A percentile compares a stretch with the other conserved stretches of the same genome.
Evolutionary conservation across 2,113 vertebrate genomes (phyloP).

Genomic region (Motacilla tschutschensis): DNA sequence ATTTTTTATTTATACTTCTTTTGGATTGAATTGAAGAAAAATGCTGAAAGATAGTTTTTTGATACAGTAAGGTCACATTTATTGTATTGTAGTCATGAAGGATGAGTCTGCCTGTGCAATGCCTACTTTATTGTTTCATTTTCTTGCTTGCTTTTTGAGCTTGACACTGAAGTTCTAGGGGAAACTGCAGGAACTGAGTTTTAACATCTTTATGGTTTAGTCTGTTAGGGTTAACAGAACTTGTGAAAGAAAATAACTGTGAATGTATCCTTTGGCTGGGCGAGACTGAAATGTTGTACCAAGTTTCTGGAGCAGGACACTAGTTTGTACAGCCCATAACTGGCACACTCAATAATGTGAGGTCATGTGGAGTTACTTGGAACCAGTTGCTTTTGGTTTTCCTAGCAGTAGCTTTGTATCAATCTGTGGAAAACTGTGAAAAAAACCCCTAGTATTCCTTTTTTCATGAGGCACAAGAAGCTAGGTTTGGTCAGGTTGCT

Average conservation of each 20-base stretch:
- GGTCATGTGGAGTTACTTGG: not conserved
- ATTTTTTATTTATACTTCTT: not conserved
- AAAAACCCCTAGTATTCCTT: fast-evolving
- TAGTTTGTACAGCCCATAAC: not conserved
- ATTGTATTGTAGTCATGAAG: not conserved
- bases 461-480: not conserved
- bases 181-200: not conserved
- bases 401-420: not conserved
- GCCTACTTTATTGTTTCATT: not conserved
- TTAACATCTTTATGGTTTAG: not conserved
- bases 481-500: not conserved
- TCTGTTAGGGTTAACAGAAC: not conserved
- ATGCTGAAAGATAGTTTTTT: not conserved
- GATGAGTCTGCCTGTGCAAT: not conserved
- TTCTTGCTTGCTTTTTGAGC: not conserved
- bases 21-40: not conserved
- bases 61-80: not conserved
- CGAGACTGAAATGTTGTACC: not conserved
- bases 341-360: not conserved
- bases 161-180: not conserved
- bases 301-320: not conserved
- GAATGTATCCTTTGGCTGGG: not conserved
- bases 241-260: not conserved
- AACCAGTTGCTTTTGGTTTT: not conserved
- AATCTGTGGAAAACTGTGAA: not conserved